phyloP scores from a whole-genome alignment of 1,140 invertebrate genomes.

The Drosophila tani region DNA sequence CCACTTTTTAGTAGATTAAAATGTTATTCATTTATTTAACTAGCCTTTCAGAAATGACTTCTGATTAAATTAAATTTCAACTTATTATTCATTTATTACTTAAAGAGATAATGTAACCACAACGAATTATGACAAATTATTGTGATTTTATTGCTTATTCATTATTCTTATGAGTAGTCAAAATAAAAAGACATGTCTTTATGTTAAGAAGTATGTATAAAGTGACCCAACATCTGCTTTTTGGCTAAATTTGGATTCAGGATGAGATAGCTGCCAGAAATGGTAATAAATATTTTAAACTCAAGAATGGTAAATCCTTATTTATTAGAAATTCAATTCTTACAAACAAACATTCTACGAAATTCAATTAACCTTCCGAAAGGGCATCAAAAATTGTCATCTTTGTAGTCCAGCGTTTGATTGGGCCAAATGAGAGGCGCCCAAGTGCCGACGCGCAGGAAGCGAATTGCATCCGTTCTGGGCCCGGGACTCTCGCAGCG shows the following conservation, averaged over 20 bases:
- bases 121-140: no score
- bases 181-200: no score
- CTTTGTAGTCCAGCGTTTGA: constrained; percentile 39
- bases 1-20: neutral
- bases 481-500: constrained; percentile 36
- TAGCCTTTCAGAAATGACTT: neutral
- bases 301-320: neutral
- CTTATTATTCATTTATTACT: no score
- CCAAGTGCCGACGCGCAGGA: constrained; percentile 59
- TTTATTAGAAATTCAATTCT: neutral
- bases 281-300: neutral
- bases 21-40: no score
- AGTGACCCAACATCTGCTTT: neutral
- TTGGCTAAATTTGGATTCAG: neutral
- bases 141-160: no score
- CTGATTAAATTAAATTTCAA: neutral
- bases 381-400: constrained; percentile 42
- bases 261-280: no score
- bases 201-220: neutral
- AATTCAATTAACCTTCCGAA: neutral
- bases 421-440: constrained; percentile 73
- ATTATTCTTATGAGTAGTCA: no score
- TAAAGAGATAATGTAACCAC: no score
- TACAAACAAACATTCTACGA: neutral
- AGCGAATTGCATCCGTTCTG: constrained; percentile 72